Conservation (phyloP, 2,888 invertebrate genomes). For the Epsilonema sp. region DNA sequence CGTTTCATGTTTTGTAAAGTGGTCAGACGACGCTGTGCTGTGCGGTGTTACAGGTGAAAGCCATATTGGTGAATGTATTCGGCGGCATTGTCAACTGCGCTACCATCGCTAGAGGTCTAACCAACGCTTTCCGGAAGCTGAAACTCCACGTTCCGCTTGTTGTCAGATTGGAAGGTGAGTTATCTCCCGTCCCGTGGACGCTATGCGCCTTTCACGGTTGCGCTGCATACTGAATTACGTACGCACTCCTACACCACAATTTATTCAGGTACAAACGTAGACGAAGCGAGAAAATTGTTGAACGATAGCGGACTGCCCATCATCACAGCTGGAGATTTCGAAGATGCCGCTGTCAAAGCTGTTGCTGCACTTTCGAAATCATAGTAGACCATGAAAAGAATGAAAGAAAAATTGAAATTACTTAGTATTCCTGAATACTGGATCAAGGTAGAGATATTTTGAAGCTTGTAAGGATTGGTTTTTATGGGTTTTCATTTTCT, state of each 20-base stretch:
- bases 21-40: too few species aligned
- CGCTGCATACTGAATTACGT: too few species aligned
- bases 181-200: background rate
- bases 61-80: constrained; percentile 92
- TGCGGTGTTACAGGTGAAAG: constrained; percentile 45
- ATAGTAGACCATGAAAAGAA: too few species aligned
- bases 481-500: too few species aligned
- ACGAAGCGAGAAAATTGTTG: constrained; percentile 58
- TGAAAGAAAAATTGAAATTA: too few species aligned
- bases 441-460: too few species aligned
- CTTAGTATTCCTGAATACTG: too few species aligned
- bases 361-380: too few species aligned
- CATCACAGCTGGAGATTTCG: constrained; percentile 58
- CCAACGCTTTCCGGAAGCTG: constrained; percentile 59
- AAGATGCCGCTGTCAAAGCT: constrained; percentile 74
- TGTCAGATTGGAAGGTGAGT: constrained; percentile 65
- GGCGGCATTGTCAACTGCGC: constrained; percentile 97
- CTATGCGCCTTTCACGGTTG: too few species aligned
- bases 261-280: constrained; percentile 53
- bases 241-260: too few species aligned
- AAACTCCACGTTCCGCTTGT: constrained; percentile 64
- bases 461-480: too few species aligned
- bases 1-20: too few species aligned
- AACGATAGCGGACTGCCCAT: constrained; percentile 62
- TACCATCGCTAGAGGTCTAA: constrained; percentile 83